Percentiles rank a stretch among this genome's conserved stretches.
phyloP scores from a whole-genome alignment of 2,797 vertebrate species.

The Sternarchorhynchus goeldii region DNA sequence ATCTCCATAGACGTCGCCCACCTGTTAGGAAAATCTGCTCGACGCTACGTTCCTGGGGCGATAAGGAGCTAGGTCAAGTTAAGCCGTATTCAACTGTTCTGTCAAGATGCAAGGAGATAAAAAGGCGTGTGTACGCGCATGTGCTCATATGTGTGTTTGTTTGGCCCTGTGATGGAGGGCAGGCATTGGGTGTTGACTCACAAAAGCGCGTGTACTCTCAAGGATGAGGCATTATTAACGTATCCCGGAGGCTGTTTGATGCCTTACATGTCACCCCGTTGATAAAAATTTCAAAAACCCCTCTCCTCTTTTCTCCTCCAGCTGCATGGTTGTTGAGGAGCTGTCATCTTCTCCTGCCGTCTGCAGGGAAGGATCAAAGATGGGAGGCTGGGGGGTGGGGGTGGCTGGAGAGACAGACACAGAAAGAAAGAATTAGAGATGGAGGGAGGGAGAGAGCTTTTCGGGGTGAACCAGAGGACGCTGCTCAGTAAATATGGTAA shows the following conservation, averaged over 20 bases:
- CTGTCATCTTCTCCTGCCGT: conserved; percentile 74
- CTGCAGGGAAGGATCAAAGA: conserved; percentile 79
- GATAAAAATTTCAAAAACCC: conserved; percentile 66
- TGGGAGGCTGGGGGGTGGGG: neutral
- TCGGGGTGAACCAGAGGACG: conserved; percentile 80
- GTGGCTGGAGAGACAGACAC: conserved; percentile 43
- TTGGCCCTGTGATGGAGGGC: neutral
- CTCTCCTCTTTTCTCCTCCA: conserved; percentile 51
- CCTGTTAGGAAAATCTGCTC: conserved; percentile 43
- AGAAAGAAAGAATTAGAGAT: conserved; percentile 58
- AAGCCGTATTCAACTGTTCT: conserved; percentile 20
- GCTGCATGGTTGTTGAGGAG: conserved; percentile 71
- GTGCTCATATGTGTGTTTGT: conserved; percentile 6
- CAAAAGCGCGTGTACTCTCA: conserved; percentile 38
- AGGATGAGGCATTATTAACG: conserved; percentile 59
- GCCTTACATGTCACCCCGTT: conserved; percentile 58
- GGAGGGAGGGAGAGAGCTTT: conserved; percentile 50
- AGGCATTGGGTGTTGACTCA: conserved; percentile 33
- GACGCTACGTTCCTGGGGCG: conserved; percentile 1
- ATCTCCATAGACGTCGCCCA: conserved; percentile 32
- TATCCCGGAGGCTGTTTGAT: conserved; percentile 63
- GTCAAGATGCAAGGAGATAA: neutral
- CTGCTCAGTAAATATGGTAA: conserved; percentile 69
- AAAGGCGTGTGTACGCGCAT: neutral
- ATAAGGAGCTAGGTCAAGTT: conserved; percentile 33